A percentile compares a stretch with the other conserved stretches of the same genome.
Conservation (phyloP, 2,113 vertebrate genomes). For the Opisthocomus hoazin region DNA sequence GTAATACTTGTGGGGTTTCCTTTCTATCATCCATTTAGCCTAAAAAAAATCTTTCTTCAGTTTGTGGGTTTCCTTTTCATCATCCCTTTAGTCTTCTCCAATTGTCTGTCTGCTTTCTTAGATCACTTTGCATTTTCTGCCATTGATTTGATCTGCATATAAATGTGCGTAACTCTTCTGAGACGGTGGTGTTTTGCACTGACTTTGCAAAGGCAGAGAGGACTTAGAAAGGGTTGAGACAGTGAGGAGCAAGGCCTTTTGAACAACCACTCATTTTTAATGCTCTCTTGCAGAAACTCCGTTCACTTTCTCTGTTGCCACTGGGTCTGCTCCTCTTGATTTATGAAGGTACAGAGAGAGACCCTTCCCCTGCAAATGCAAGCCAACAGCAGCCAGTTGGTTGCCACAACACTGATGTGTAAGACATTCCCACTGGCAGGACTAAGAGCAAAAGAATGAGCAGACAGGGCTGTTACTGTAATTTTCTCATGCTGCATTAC, state of each 20-base stretch:
- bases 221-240: neutral
- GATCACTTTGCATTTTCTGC: neutral
- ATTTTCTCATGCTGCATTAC: neutral
- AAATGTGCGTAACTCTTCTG: neutral
- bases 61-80: neutral
- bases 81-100: neutral
- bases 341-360: neutral
- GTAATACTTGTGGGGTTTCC: neutral
- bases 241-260: neutral
- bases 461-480: neutral
- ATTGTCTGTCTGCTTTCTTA: neutral
- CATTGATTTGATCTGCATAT: neutral
- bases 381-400: neutral
- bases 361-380: neutral
- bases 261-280: neutral
- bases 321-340: neutral
- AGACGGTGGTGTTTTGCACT: accelerated
- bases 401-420: neutral
- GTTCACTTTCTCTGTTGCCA: neutral
- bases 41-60: neutral
- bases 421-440: neutral
- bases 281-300: neutral
- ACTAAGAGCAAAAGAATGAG: neutral
- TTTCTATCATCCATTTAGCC: neutral
- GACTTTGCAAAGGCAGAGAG: neutral